Base-by-base conservation (phyloP, 1,140 invertebrate species). In the Drosophila sucinea region DNA sequence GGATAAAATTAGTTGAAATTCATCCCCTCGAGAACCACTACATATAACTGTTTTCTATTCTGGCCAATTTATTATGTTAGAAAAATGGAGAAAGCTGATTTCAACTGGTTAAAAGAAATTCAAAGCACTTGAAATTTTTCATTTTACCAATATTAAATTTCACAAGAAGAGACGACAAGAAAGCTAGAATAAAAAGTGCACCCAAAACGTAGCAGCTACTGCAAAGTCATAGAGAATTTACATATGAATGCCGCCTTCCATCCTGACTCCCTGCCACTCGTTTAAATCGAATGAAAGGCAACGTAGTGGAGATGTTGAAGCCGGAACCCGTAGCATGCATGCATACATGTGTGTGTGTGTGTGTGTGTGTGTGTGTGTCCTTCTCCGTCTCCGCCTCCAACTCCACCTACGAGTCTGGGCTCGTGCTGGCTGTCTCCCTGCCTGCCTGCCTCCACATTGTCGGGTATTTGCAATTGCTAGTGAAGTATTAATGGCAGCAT, bases 401-500 rank as follows among this genome's bases (percentile, higher is more conserved):
- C 33, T 35, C 44, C 25, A 32, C 17, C 17, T 47, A n/a, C 17
- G 2, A 25, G 17, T 47, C n/a, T 41, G 2, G 35, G 29, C 30
- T 41, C 40, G 35, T 30, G 29, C 60, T 47, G 55, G 10, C 25
- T 54, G 41, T 47, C 40, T 54, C 57, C 51, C 30, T 30, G 47
- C 41, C 33, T 60, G 44, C 57, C 67, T 35, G 51, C 27, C 29
- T 65, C 60, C 47, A 51, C 58, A n/a, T 41, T 25, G 51, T 23
- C 41, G 68, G 33, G 66, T 69, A 77, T 70, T 87, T 66, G 70
- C 68, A 89, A 89, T 89, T 89, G 84, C 77, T 67, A 74, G 77
- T 70, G 84, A 89, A 84, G 84, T 84, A 87, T 87, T 87, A 87
- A 89, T 89, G 80, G 74, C 71, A 70, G 85, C 80, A 89, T 89